Percentiles rank a stretch among this genome's conserved stretches.
Evolutionary conservation across 2,888 invertebrate species (phyloP).

Genomic region (Meiosimyza platycephala): DNA sequence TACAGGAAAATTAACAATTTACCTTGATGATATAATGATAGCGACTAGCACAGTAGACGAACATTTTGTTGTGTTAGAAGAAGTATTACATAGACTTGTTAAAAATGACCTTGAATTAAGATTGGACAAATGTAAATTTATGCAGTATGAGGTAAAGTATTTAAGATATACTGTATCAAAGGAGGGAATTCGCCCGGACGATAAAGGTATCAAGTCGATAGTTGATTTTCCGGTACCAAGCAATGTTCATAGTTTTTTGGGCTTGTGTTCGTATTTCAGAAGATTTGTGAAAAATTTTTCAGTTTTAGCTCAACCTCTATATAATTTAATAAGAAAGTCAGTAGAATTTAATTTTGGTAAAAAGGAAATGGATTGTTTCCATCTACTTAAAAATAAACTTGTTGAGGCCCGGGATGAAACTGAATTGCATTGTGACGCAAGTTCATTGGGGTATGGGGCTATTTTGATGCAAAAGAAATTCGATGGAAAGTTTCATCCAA

Average conservation of each 20-base stretch:
- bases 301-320: conserved; percentile 23
- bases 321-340: background rate
- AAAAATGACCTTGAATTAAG: conserved; percentile 35
- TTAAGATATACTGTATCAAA: conserved; percentile 36
- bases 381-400: background rate
- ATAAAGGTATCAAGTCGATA: conserved; percentile 29
- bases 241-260: conserved; percentile 24
- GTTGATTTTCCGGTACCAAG: conserved; percentile 24
- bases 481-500: background rate
- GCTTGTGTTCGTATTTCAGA: conserved; percentile 6
- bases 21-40: conserved; percentile 42
- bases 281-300: conserved; percentile 31
- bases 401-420: background rate
- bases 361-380: background rate
- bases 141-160: conserved; percentile 29
- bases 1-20: conserved; percentile 36
- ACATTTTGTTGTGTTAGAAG: conserved; percentile 29
- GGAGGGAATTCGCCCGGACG: conserved; percentile 37
- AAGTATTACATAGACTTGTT: conserved; percentile 32
- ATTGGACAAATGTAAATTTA: conserved; percentile 37
- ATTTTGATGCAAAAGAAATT: background rate
- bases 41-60: conserved; percentile 28
- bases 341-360: background rate
- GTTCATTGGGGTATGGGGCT: background rate
- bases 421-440: background rate